Base-by-base conservation (phyloP, 23 tunicate species). In the Ascidia mentula region DNA sequence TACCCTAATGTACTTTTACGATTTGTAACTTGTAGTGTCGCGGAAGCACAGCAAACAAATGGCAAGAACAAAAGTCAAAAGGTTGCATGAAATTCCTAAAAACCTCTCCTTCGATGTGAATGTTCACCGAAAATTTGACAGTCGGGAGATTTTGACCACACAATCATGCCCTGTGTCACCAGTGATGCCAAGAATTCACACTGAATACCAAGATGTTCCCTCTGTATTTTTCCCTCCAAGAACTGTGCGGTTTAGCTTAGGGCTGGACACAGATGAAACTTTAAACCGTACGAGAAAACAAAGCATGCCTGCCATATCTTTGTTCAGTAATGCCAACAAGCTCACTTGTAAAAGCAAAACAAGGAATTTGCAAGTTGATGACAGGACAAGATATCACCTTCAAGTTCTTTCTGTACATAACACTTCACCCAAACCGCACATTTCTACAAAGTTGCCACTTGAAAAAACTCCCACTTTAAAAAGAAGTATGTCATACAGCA, bases 141-240 rank as follows among this genome's bases (percentile, higher is more conserved):
- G 18, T 28, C 30, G 17, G 13, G 2, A 53, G 13, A 9, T 6
- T 53, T 53, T 53, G 65, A 53, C 65, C 7, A 53, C 87, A 37
- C 81, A 40, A n/a, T 83, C 87, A 20, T 83, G 87, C 40, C 87
- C 87, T 32, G 81, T 76, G 1, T 38, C 81, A 36, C 81, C 87
- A 4, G 81, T 76, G 1, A 61, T 45, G 72, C 34, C 45, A 0
- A 34, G 75, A 53, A 73, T 33, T 39, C 36, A 12, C 0, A 32
- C 74, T 46, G 40, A 28, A 20, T 53, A 53, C 24, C 32, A 7
- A 60, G 74, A 37, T 1, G 38, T 34, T 20, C 65, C 22, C 22
- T 1, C 65, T 5, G 65, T 9, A 9, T 5, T 53, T 53, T 53
- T 53, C 24, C 7, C 65, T 28, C 7, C 65, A 53, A 26, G 65